Conservation (phyloP, 2,797 vertebrate species). For the Pseudomugil gertrudae region DNA sequence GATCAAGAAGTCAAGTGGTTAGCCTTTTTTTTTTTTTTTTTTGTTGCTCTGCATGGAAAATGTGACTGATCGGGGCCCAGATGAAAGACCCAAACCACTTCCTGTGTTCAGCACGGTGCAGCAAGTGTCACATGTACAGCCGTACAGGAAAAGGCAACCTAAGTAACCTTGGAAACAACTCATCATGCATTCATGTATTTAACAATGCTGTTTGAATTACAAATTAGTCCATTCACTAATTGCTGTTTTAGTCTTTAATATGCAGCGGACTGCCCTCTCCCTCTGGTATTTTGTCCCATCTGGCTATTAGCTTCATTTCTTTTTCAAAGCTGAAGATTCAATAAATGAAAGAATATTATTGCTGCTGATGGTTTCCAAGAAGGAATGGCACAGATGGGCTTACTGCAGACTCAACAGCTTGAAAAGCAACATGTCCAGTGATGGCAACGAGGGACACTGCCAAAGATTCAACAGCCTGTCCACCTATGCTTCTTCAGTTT, state of each 20-base stretch:
- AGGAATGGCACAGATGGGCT: constrained; percentile 77
- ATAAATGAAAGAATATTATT: constrained; percentile 49
- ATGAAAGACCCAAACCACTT: constrained; percentile 76
- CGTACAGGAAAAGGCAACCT: constrained; percentile 47
- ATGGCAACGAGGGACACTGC: constrained; percentile 56
- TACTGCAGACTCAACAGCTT: constrained; percentile 79
- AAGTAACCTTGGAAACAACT: constrained; percentile 59
- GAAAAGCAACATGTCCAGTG: constrained; percentile 79
- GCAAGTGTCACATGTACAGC: constrained; percentile 45
- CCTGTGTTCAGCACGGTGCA: constrained; percentile 68
- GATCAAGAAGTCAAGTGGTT: constrained; percentile 57
- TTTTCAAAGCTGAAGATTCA: constrained; percentile 41
- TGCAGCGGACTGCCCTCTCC: constrained; percentile 32
- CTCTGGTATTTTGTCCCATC: constrained; percentile 49
- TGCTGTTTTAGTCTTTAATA: constrained; percentile 55
- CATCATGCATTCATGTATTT: constrained; percentile 54
- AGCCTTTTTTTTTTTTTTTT: constrained; percentile 24
- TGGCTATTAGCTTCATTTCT: constrained; percentile 41
- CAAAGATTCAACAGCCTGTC: constrained; percentile 74
- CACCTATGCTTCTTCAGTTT: constrained; percentile 61
- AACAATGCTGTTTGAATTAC: constrained; percentile 52
- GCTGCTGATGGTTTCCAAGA: constrained; percentile 51
- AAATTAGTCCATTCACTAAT: constrained; percentile 55
- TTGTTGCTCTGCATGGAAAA: constrained; percentile 70
- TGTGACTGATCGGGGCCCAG: constrained; percentile 63